Evolutionary conservation across 2,113 vertebrate species (phyloP).

Genomic region (Abramis brama): DNA sequence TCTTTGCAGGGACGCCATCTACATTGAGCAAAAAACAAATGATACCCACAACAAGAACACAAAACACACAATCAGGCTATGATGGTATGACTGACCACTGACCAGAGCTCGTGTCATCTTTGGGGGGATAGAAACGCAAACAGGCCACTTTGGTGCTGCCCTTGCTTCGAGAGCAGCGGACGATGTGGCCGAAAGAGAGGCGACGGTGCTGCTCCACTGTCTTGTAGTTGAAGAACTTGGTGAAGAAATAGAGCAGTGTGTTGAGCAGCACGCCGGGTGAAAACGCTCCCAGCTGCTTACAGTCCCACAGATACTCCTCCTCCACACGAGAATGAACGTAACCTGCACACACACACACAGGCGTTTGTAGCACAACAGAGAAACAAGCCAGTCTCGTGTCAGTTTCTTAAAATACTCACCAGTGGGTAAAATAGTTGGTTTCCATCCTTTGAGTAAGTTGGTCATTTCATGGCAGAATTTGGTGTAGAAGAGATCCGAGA

Average conservation of each 20-base stretch:
- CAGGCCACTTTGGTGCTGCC: slow-evolving; percentile 89
- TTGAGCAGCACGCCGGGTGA: slow-evolving; percentile 97
- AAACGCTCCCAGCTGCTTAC: slow-evolving; percentile 96
- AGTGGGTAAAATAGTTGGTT: slow-evolving; percentile 86
- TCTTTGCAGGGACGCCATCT: slow-evolving; percentile 81
- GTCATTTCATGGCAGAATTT: slow-evolving; percentile 92
- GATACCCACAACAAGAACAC: neutral
- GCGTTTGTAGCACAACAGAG: neutral
- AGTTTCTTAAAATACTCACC: slow-evolving; percentile 82
- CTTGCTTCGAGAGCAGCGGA: slow-evolving; percentile 88
- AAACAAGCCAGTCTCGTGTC: slow-evolving; percentile 58
- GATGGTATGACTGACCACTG: neutral
- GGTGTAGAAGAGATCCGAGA: slow-evolving; percentile 93
- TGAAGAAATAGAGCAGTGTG: slow-evolving; percentile 97
- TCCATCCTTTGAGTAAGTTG: slow-evolving; percentile 87
- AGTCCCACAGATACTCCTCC: slow-evolving; percentile 96
- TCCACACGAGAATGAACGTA: slow-evolving; percentile 93
- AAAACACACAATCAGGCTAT: neutral
- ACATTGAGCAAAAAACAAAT: slow-evolving; percentile 67
- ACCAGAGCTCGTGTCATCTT: slow-evolving; percentile 68
- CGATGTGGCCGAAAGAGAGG: slow-evolving; percentile 93
- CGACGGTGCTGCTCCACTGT: slow-evolving; percentile 90
- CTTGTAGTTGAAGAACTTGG: slow-evolving; percentile 93
- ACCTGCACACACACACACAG: slow-evolving; percentile 69
- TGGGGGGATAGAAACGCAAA: slow-evolving; percentile 92